Conservation (phyloP, 2,113 vertebrate genomes). For the Merops nubicus region DNA sequence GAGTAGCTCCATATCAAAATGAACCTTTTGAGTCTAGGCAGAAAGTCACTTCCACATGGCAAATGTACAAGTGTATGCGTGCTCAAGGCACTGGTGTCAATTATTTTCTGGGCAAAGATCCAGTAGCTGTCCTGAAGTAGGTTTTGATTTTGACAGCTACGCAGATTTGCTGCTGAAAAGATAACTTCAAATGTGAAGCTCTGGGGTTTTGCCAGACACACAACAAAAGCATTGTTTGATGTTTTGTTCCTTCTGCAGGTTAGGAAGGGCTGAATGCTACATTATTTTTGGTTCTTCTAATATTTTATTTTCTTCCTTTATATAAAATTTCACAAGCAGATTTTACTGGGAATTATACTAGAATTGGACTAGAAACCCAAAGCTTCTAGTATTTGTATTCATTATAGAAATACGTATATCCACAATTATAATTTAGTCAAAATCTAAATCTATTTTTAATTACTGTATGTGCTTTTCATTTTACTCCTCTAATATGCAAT, state of each 20-base stretch:
- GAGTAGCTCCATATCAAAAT: neutral
- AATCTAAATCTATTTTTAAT: neutral
- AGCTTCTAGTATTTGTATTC: no score
- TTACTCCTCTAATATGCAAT: neutral
- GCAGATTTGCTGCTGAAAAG: neutral
- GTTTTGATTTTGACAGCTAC: slow-evolving; percentile 26
- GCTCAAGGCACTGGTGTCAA: neutral
- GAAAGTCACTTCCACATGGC: neutral
- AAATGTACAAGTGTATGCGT: neutral
- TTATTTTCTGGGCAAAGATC: neutral
- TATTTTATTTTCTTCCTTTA: neutral
- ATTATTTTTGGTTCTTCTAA: neutral
- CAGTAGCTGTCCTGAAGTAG: neutral
- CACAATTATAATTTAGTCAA: neutral
- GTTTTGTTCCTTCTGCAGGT: neutral
- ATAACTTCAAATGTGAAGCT: neutral
- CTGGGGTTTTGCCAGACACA: neutral
- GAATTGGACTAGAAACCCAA: neutral
- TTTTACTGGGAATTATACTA: neutral
- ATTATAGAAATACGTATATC: neutral
- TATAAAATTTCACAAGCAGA: neutral
- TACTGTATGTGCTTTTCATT: neutral
- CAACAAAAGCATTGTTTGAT: neutral
- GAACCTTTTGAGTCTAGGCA: neutral
- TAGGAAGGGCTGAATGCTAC: neutral